Conservation (phyloP, 2,113 vertebrate genomes). For the Psittacara wagleri region DNA sequence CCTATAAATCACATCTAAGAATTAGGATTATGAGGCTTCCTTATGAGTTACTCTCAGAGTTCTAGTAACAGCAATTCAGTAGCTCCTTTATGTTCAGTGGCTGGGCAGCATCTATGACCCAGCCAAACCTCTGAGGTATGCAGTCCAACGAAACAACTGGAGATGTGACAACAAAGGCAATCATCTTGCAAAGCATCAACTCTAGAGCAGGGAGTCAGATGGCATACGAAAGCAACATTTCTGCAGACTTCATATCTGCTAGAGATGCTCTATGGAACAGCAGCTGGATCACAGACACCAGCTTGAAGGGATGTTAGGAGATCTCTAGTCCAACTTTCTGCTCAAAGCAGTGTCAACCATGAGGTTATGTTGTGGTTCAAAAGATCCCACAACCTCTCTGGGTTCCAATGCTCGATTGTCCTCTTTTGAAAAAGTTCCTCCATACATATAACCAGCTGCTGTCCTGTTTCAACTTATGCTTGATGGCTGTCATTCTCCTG, state of each 20-base stretch:
- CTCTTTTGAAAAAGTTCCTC: neutral
- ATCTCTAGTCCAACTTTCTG: neutral
- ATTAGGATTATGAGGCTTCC: neutral
- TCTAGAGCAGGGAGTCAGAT: neutral
- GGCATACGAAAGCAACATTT: neutral
- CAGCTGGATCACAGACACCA: neutral
- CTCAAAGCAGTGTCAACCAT: neutral
- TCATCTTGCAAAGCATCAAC: neutral
- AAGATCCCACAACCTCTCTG: neutral
- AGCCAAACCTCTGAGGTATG: neutral
- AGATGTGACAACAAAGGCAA: neutral
- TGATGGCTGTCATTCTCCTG: neutral
- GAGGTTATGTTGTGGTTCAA: neutral
- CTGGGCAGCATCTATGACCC: neutral
- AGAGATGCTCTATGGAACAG: neutral
- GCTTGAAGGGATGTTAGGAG: neutral
- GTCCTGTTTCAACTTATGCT: neutral
- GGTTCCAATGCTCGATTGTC: neutral
- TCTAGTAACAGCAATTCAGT: neutral
- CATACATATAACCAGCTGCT: neutral
- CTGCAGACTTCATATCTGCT: neutral
- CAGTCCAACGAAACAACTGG: neutral
- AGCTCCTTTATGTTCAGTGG: neutral
- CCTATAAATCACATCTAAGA: neutral
- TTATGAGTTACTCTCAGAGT: neutral